Evolutionary conservation across 2,113 vertebrate genomes (phyloP).

Genomic region (Chlorodrepanis virens): DNA sequence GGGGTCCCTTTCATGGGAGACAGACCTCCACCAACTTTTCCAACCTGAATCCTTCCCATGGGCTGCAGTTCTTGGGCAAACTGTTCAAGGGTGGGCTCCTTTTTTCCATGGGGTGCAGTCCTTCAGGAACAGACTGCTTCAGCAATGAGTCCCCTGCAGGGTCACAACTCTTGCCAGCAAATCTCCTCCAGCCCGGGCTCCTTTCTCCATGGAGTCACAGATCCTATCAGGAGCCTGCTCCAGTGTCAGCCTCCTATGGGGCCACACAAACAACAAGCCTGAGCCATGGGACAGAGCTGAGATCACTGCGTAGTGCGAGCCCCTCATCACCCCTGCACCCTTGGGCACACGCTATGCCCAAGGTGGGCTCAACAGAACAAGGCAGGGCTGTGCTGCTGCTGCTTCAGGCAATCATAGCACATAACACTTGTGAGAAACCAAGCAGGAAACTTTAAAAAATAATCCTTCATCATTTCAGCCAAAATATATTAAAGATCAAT

Average conservation of each 20-base stretch:
- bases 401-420: not conserved
- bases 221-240: not conserved
- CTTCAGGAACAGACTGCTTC: not conserved
- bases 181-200: accelerated
- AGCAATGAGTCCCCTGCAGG: accelerated
- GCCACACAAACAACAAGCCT: not conserved
- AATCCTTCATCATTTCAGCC: accelerated
- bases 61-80: not conserved
- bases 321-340: too few relatives aligned
- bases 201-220: not conserved
- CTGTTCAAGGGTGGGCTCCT: accelerated
- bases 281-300: not conserved
- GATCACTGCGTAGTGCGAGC: accelerated
- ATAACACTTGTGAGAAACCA: not conserved
- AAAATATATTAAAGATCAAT: not conserved
- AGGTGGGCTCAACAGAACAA: accelerated
- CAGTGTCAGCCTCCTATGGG: not conserved
- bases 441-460: not conserved
- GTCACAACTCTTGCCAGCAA: not conserved
- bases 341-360: accelerated
- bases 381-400: not conserved
- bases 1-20: not conserved
- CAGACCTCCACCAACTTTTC: not conserved
- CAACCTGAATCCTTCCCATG: not conserved
- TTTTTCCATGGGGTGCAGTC: too few relatives aligned